Conservation (phyloP, 2,113 vertebrate genomes). For the Columba janthina region DNA sequence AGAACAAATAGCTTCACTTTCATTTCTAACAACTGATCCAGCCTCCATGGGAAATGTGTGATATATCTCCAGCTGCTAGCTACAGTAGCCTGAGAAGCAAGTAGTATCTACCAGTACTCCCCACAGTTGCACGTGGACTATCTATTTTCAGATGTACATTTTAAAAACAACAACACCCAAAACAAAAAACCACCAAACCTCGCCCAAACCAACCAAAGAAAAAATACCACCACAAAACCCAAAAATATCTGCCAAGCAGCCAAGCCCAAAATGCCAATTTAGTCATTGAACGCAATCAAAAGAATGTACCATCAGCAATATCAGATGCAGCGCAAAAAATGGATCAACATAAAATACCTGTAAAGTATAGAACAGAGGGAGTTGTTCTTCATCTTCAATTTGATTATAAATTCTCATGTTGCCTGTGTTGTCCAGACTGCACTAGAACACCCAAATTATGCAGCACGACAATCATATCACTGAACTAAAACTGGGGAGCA, state of each 20-base stretch:
- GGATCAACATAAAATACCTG: not conserved
- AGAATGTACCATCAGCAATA: not conserved
- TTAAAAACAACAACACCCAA: not conserved
- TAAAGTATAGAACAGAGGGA: not conserved
- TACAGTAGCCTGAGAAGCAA: not conserved
- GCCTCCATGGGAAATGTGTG: not conserved
- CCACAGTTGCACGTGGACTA: not conserved
- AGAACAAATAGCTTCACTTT: constrained; percentile 15
- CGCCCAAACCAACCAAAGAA: not conserved
- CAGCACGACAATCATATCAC: not conserved
- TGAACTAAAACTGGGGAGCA: not conserved
- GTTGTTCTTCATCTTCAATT: not conserved
- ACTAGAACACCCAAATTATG: not conserved
- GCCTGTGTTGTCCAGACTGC: not conserved
- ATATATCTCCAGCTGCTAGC: not conserved
- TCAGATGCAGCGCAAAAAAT: not conserved
- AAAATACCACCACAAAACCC: not conserved
- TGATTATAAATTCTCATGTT: not conserved
- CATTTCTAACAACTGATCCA: not conserved
- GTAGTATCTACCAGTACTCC: not conserved
- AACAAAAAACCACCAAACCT: not conserved
- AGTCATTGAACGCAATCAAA: not conserved
- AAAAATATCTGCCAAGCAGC: not conserved
- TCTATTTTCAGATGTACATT: not conserved
- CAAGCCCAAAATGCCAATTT: not conserved